phyloP scores from a whole-genome alignment of 2,797 vertebrate species.

The Characodon lateralis region DNA sequence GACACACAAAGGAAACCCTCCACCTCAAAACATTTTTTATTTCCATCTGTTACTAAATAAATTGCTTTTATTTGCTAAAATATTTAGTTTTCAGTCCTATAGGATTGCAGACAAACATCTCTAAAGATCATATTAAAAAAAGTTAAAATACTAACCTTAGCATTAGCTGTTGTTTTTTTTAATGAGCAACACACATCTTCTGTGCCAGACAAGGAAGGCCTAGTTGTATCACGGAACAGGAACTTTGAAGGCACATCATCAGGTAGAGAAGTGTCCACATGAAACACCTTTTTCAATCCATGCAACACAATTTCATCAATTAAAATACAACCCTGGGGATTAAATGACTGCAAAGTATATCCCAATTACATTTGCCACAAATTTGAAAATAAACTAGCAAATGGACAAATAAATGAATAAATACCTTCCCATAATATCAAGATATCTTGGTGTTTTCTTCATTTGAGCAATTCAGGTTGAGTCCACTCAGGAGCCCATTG shows the following conservation, averaged over 20 bases:
- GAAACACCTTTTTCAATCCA: neutral
- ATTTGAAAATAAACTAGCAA: neutral
- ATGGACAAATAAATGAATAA: neutral
- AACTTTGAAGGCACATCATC: slow-evolving; percentile 12
- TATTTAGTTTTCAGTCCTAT: neutral
- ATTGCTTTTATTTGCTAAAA: neutral
- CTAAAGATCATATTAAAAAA: neutral
- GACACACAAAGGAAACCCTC: neutral
- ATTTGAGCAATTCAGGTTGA: slow-evolving; percentile 11
- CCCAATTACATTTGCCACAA: neutral
- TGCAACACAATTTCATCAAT: neutral
- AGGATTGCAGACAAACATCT: neutral
- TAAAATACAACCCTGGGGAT: neutral
- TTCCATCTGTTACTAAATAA: neutral
- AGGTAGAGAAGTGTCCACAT: neutral
- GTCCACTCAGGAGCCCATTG: slow-evolving; percentile 24
- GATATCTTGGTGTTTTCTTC: slow-evolving; percentile 5
- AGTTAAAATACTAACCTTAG: slow-evolving; percentile 34
- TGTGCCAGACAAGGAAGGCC: slow-evolving; percentile 3
- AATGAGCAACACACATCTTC: slow-evolving; percentile 2
- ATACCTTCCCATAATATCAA: slow-evolving; percentile 43
- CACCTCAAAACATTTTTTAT: neutral
- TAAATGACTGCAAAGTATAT: neutral
- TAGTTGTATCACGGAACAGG: slow-evolving; percentile 1
- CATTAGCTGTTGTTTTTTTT: slow-evolving; percentile 12